phyloP scores from a whole-genome alignment of 1,140 invertebrate genomes.

The Zaprionus ornatus region DNA sequence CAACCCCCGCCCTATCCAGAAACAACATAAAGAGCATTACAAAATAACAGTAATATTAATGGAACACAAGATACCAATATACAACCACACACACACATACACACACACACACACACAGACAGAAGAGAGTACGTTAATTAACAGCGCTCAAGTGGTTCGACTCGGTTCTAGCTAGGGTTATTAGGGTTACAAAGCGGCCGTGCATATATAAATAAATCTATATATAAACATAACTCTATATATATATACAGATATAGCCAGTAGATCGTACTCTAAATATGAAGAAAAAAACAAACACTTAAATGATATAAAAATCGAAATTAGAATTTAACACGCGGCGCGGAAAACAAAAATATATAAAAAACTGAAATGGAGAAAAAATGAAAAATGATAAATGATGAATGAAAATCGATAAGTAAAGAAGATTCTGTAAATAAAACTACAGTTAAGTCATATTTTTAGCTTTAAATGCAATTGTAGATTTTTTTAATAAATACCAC shows the following conservation, averaged over 20 bases:
- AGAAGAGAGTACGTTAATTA: background rate
- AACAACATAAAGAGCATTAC: background rate
- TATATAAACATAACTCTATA: constrained; percentile 41
- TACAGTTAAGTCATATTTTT: constrained; percentile 81
- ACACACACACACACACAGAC: background rate
- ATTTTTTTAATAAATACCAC: constrained; percentile 73
- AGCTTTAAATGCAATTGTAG: constrained; percentile 82
- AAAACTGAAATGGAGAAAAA: constrained; percentile 42
- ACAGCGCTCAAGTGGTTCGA: constrained; percentile 40
- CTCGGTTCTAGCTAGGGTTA: constrained; percentile 58
- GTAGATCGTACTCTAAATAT: constrained; percentile 72
- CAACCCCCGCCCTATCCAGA: background rate
- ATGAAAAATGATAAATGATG: constrained; percentile 34
- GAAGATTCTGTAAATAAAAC: constrained; percentile 58
- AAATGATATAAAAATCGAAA: constrained; percentile 28
- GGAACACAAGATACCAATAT: background rate
- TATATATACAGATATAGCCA: constrained; percentile 60
- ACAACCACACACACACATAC: background rate
- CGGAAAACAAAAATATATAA: constrained; percentile 43
- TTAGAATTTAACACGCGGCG: constrained; percentile 75
- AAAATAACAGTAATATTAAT: constrained; percentile 1
- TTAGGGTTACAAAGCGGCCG: constrained; percentile 63
- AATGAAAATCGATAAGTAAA: constrained; percentile 42
- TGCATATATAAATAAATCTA: constrained; percentile 63
- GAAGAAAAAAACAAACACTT: constrained; percentile 22